These are phyloP conservation scores for Macquaria ambigua DNA, from an alignment of 2,113 vertebrate genomes.

Conservation along the genomic window DNA sequence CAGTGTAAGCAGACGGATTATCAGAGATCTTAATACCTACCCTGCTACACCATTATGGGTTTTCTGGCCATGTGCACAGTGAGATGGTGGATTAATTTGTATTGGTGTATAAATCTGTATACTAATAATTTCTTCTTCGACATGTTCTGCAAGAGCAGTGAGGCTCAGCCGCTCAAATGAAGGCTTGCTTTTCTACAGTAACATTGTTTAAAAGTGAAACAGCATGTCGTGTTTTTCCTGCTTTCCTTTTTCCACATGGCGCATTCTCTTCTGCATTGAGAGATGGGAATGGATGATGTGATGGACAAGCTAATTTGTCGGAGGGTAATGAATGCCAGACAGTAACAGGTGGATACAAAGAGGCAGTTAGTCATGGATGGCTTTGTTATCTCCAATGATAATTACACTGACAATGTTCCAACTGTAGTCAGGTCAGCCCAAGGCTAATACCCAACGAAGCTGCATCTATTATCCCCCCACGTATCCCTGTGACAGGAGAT, in stretches of 20 bases:
- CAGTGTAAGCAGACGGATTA: constrained; percentile 46
- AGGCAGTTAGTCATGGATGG: constrained; percentile 59
- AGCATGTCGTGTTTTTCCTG: constrained; percentile 17
- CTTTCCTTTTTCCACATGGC: neutral
- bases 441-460: constrained; percentile 61
- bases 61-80: constrained; percentile 43
- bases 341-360: constrained; percentile 71
- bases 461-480: constrained; percentile 41
- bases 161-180: neutral
- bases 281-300: constrained; percentile 19
- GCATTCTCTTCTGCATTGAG: neutral
- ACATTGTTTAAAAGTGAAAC: constrained; percentile 2
- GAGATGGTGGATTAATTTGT: constrained; percentile 49
- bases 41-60: constrained; percentile 24
- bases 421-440: constrained; percentile 66
- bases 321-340: constrained; percentile 58
- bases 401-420: constrained; percentile 73
- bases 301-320: constrained; percentile 63
- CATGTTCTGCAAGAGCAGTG: neutral
- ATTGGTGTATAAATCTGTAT: constrained; percentile 16
- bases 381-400: constrained; percentile 71
- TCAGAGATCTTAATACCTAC: constrained; percentile 39
- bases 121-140: constrained; percentile 23
- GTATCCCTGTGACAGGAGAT: constrained; percentile 41
- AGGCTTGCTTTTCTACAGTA: neutral